phyloP scores from a whole-genome alignment of 2,113 vertebrate genomes.

The Pterophyllum scalare region DNA sequence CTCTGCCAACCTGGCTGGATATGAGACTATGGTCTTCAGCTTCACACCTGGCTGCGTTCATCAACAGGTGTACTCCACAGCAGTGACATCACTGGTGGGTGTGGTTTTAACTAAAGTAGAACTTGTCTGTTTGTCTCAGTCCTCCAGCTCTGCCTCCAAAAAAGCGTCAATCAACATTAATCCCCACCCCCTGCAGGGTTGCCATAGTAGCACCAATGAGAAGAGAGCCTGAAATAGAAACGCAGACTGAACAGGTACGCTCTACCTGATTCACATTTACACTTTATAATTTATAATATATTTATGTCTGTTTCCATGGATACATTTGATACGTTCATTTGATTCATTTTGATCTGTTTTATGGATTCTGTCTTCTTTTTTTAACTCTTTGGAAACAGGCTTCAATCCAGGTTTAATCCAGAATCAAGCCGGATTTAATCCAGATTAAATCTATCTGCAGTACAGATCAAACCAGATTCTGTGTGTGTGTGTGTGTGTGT shows the following conservation, averaged over 20 bases:
- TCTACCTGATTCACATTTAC: not conserved
- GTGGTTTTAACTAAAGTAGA: not conserved
- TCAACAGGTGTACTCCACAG: not conserved
- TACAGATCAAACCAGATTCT: not conserved
- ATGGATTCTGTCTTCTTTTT: not conserved
- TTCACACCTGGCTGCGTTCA: not conserved
- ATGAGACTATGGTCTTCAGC: not conserved
- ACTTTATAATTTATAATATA: too few relatives aligned
- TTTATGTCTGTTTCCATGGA: not conserved
- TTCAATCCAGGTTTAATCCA: not conserved
- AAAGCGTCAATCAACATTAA: conserved; percentile 81
- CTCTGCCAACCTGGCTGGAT: not conserved
- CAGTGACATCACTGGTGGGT: not conserved
- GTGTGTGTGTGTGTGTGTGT: not conserved
- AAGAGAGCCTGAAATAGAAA: conserved; percentile 31
- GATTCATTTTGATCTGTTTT: not conserved
- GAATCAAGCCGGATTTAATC: not conserved
- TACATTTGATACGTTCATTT: not conserved
- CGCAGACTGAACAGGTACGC: conserved; percentile 14
- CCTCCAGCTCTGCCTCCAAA: conserved; percentile 92
- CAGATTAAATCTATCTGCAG: not conserved
- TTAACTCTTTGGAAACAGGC: not conserved
- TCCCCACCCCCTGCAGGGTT: conserved; percentile 87
- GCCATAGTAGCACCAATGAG: conserved; percentile 92
- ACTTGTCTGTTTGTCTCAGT: conserved; percentile 68